Evolutionary conservation across 2,797 vertebrate species (phyloP).

Genomic region (Nasua narica): DNA sequence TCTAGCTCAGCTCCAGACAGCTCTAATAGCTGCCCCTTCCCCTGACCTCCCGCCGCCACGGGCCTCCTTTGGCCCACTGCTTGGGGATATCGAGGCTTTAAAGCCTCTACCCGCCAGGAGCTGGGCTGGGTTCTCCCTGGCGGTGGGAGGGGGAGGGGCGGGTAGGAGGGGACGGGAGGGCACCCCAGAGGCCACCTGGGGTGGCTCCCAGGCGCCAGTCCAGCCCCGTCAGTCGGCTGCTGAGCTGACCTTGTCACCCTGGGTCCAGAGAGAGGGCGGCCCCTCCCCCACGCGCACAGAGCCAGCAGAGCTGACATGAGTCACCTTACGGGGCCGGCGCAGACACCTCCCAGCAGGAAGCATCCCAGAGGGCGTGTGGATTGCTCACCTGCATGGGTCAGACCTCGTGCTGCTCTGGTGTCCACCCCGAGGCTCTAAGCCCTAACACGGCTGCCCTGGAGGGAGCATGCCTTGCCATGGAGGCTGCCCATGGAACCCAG

Average conservation of each 20-base stretch:
- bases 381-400: neutral
- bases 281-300: neutral
- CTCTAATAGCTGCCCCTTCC: neutral
- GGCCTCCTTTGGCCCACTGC: neutral
- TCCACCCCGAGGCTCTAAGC: neutral
- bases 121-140: neutral
- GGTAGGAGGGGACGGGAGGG: neutral
- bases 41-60: neutral
- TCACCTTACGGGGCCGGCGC: neutral
- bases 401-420: neutral
- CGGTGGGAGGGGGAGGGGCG: neutral
- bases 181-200: neutral
- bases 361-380: neutral
- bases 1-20: neutral
- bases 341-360: neutral
- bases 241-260: conserved; percentile 31
- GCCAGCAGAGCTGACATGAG: neutral
- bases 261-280: neutral
- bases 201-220: neutral
- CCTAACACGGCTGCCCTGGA: neutral
- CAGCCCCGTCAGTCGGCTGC: neutral
- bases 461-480: no score
- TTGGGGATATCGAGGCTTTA: neutral
- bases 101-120: neutral
- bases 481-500: neutral